Base-by-base conservation (phyloP, 1,140 invertebrate genomes). In the Musca domestica region DNA sequence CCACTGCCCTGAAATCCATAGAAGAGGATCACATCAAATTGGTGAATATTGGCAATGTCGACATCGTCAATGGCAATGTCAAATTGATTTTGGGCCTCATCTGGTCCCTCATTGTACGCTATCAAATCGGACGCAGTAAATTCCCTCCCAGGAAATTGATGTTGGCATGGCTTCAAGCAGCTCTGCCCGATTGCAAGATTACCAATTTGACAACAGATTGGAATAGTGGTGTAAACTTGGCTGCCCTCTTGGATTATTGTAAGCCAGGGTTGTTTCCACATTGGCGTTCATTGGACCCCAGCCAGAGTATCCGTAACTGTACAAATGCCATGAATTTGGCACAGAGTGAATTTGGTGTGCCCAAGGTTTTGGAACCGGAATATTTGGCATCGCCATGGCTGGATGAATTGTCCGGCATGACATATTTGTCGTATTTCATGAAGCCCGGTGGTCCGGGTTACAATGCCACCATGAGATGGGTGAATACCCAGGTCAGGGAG, bases 361-460 rank as follows among this genome's bases (percentile, higher is more conserved):
- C 97, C 0, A 91, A 95, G 84, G 93, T 99, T 1, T 83, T 99
- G 68, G 94, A 97, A 72, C 95, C 97, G 0, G 95, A 98, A 80
- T 97, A 99, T 84, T 85, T 99, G 72, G 92, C 95, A 0, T 98
- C 94, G 3, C 93, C 95, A 2, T 95, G 96, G 88, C 83, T 99
- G 70, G 97, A 99, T 76, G 96, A 99, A 81, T 84, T 98, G 9
- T 98, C 96, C 15, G 96, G 95, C 56, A 98, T 99, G 94, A 98
- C 97, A 5, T 99, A 99, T 84, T 84, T 98, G 20, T 98, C 96
- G 1, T 99, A 98, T 84, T 99, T 98, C 80, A 98, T 98, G 94
- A 97, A 96, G 77, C 93, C 95, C 64, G 93, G 93, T 70, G 95
- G 95, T 9, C 92, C 96, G 1, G 97, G 96, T 15, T 98, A 96